Conservation (phyloP, 2,888 invertebrate species). For the Abscondita cerata region DNA sequence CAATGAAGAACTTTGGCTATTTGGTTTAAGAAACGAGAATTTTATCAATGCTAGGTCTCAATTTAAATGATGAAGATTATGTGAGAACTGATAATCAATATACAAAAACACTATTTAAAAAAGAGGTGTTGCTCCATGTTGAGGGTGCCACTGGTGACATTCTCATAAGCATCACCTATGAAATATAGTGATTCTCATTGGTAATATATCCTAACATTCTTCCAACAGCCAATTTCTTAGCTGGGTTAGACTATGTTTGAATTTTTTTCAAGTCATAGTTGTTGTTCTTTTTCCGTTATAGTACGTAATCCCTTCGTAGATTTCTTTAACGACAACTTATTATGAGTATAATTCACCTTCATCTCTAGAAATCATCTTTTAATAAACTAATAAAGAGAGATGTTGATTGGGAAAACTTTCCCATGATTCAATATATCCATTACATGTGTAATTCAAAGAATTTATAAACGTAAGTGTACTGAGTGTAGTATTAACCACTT, state of each 20-base stretch:
- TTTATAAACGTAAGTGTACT: too few relatives aligned
- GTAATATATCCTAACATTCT: slow-evolving; percentile 58
- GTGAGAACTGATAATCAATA: slow-evolving; percentile 75
- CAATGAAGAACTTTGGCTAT: slow-evolving; percentile 77
- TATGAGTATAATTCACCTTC: slow-evolving; percentile 51
- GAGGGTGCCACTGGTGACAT: slow-evolving; percentile 76
- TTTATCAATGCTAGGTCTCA: slow-evolving; percentile 75
- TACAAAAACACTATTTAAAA: slow-evolving; percentile 92
- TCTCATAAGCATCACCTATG: slow-evolving; percentile 45
- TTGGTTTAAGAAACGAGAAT: slow-evolving; percentile 70
- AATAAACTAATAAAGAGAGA: slow-evolving; percentile 46
- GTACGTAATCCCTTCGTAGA: slow-evolving; percentile 19
- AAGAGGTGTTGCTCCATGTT: slow-evolving; percentile 94
- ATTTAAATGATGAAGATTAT: slow-evolving; percentile 86
- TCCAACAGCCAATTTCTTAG: slow-evolving; percentile 39
- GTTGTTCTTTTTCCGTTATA: neutral
- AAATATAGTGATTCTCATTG: slow-evolving; percentile 41
- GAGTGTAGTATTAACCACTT: too few relatives aligned
- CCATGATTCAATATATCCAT: slow-evolving; percentile 13
- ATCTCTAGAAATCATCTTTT: slow-evolving; percentile 57
- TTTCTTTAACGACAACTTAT: slow-evolving; percentile 46
- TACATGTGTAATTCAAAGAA: slow-evolving; percentile 41
- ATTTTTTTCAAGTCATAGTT: slow-evolving; percentile 28
- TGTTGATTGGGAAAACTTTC: too few relatives aligned
- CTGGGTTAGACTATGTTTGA: slow-evolving; percentile 17